Conservation (phyloP, 2,113 vertebrate species). For the Podilymbus podiceps region DNA sequence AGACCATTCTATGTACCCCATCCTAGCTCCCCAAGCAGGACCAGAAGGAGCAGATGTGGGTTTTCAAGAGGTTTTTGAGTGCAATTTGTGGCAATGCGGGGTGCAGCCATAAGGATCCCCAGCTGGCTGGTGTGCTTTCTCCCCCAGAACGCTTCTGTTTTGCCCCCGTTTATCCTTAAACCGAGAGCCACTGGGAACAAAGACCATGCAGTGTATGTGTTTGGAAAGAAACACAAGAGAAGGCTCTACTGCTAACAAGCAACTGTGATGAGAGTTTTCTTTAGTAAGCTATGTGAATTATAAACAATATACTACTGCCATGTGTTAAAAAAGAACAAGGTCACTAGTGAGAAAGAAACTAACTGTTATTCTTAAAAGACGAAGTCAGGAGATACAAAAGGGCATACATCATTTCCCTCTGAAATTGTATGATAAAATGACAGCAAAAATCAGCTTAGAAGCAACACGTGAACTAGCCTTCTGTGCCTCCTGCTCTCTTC, state of each 20-base stretch:
- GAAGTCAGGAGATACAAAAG: slow-evolving; percentile 72
- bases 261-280: background rate
- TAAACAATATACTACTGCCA: slow-evolving; percentile 24
- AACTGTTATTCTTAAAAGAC: slow-evolving; percentile 63
- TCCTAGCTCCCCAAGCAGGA: background rate
- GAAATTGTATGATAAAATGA: slow-evolving; percentile 62
- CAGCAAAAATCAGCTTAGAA: slow-evolving; percentile 66
- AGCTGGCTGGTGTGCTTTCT: background rate
- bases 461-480: slow-evolving; percentile 49
- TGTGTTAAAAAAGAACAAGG: slow-evolving; percentile 37
- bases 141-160: background rate
- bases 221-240: background rate
- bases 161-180: background rate
- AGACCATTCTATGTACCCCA: background rate
- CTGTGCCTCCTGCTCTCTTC: slow-evolving; percentile 58
- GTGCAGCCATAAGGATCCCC: fast-evolving
- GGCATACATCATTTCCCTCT: slow-evolving; percentile 69
- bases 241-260: background rate
- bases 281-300: background rate
- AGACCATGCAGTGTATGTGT: background rate
- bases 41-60: background rate
- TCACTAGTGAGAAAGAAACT: slow-evolving; percentile 55
- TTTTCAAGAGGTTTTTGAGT: background rate
- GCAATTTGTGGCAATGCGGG: fast-evolving
- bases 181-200: background rate